phyloP scores from a whole-genome alignment of 2,113 vertebrate species.

The Trinectes maculatus region DNA sequence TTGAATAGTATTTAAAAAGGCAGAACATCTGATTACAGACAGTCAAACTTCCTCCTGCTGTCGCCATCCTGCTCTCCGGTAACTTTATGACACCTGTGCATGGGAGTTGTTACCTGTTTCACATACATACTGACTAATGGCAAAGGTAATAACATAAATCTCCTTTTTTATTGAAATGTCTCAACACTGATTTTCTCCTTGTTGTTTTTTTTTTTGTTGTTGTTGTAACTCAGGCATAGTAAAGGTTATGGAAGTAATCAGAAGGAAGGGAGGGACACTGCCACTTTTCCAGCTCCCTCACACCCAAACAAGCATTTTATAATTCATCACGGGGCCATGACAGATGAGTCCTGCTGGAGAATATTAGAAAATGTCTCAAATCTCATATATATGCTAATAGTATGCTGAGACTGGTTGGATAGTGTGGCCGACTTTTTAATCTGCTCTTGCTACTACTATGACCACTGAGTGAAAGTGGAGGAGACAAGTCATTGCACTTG shows the following conservation, averaged over 20 bases:
- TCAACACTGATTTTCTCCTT: slow-evolving; percentile 50
- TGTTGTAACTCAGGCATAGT: slow-evolving; percentile 44
- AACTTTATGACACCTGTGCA: slow-evolving; percentile 35
- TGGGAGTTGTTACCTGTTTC: slow-evolving; percentile 16
- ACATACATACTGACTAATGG: slow-evolving; percentile 33
- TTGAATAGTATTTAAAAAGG: not conserved
- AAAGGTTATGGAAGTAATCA: slow-evolving; percentile 79
- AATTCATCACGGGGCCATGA: slow-evolving; percentile 99
- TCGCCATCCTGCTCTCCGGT: slow-evolving; percentile 5
- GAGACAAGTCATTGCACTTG: slow-evolving; percentile 93
- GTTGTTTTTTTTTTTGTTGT: slow-evolving; percentile 15
- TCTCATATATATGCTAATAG: slow-evolving; percentile 99
- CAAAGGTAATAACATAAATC: slow-evolving; percentile 57
- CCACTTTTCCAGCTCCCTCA: slow-evolving; percentile 79
- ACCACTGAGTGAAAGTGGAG: slow-evolving; percentile 94
- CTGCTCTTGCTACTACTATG: slow-evolving; percentile 86
- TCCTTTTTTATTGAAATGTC: slow-evolving; percentile 64
- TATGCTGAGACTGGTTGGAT: slow-evolving; percentile 92
- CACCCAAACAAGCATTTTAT: slow-evolving; percentile 98
- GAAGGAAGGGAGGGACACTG: slow-evolving; percentile 57
- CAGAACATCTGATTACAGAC: not conserved
- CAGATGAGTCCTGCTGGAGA: slow-evolving; percentile 99
- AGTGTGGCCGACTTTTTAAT: slow-evolving; percentile 95
- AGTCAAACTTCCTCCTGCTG: slow-evolving; percentile 9
- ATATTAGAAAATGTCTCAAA: slow-evolving; percentile 99